Base-by-base conservation (phyloP, 2,888 invertebrate genomes). In the Aleiodes leptofemur region DNA sequence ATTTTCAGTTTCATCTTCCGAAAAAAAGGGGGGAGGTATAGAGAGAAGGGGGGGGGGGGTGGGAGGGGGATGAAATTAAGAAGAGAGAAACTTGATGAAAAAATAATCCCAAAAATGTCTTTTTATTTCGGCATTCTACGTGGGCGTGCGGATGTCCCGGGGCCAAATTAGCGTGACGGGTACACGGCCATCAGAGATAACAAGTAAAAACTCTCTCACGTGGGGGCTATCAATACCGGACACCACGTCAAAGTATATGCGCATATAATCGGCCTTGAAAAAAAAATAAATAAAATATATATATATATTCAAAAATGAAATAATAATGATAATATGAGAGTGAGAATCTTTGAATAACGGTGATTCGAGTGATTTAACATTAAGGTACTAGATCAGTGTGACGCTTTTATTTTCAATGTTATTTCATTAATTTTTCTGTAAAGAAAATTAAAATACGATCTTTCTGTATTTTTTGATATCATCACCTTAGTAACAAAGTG, bases 101-200 rank as follows among this genome's bases (percentile, higher is more conserved):
- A 43, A 43, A 43, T 43, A 43, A 43, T 43, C 43, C 43, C 9
- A 7, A 43, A 38, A 43, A 43, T 43, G 43, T 43, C 43, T 43
- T 43, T 23, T 43, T 43, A 43, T 43, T 64, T 64, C 43, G 48
- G 43, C 43, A 48, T 23, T 64, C 7, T 5, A 57, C 53, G 74
- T 74, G 64, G 74, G 74, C 70, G 74, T 70, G 29, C 70, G 74
- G 74, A 74, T 74, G 74, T 74, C 61, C 69, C 70, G 53, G 74
- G 43, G 64, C 43, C 74, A 74, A 74, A 74, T 74, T 74, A 74
- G 74, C 64, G 70, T 74, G 70, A 70, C 69, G 59, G 57, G 23
- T 59, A 59, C 70, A 71, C 48, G 64, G 48, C 9, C 61, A 59
- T 61, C 50, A 11, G 70, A 74, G 74, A 74, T 74, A 74, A 74